A percentile compares a stretch with the other conserved stretches of the same genome.
Evolutionary conservation across 2,888 invertebrate species (phyloP).

Genomic region (Amblyjoppa fuscipennis): DNA sequence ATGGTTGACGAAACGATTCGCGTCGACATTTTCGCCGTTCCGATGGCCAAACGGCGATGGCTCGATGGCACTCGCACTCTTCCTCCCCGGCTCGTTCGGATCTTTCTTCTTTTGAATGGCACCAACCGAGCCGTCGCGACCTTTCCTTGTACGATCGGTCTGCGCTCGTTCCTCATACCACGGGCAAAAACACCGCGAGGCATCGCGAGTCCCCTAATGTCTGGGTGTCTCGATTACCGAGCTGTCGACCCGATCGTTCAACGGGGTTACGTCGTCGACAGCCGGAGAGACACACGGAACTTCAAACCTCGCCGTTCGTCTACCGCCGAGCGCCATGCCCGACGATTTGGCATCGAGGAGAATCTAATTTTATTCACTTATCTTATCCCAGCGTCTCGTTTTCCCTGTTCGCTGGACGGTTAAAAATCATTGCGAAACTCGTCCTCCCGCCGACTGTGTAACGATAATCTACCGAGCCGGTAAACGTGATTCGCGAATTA

Average conservation of each 20-base stretch:
- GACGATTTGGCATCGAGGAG: constrained; percentile 52
- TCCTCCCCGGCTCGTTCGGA: constrained; percentile 24
- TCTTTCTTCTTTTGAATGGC: constrained; percentile 51
- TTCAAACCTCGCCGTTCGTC: constrained; percentile 8
- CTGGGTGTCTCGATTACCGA: constrained; percentile 66
- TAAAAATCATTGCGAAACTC: constrained; percentile 33
- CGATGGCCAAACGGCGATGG: constrained; percentile 44
- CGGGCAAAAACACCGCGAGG: constrained; percentile 23
- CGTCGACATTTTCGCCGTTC: constrained; percentile 50
- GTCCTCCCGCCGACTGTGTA: constrained; percentile 10
- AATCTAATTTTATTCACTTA: constrained; percentile 63
- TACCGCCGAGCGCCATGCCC: constrained; percentile 30
- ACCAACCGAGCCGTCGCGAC: constrained; percentile 36
- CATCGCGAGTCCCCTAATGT: constrained; percentile 41
- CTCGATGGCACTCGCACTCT: constrained; percentile 14
- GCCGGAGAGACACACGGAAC: constrained; percentile 38
- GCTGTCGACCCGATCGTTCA: constrained; percentile 52
- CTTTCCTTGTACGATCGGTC: constrained; percentile 47
- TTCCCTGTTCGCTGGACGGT: constrained; percentile 23
- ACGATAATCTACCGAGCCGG: constrained; percentile 32
- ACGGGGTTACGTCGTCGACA: constrained; percentile 43
- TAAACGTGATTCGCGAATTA: constrained; percentile 37
- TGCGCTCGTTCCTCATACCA: constrained; percentile 45
- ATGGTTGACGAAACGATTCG: constrained; percentile 10
- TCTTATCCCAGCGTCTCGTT: constrained; percentile 29